Percentiles rank a stretch among this genome's conserved stretches.
These are phyloP conservation scores for Mandrillus leucophaeus DNA, from an alignment of 2,113 vertebrate genomes.

Conservation along the genomic window DNA sequence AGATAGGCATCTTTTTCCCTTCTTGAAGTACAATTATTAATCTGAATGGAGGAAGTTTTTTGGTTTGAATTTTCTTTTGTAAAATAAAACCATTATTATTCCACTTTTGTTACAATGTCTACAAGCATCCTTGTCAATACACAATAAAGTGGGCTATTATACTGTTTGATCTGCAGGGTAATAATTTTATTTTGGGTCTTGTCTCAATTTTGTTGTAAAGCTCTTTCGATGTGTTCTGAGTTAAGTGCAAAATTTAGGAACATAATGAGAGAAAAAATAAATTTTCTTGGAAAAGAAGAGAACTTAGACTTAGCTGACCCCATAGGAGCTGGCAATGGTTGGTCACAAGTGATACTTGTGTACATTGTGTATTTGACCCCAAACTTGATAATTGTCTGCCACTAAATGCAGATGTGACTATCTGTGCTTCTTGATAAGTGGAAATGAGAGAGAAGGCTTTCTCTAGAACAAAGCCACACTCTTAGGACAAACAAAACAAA, in stretches of 20 bases:
- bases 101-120: neutral
- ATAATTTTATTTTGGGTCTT: neutral
- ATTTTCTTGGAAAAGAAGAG: neutral
- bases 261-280: neutral
- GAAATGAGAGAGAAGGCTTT: neutral
- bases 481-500: neutral
- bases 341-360: neutral
- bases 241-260: neutral
- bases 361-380: neutral
- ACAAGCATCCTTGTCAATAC: neutral
- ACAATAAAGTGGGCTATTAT: neutral
- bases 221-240: neutral
- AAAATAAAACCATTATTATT: neutral
- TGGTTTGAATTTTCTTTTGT: neutral
- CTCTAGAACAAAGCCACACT: neutral
- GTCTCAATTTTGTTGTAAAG: neutral
- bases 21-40: neutral
- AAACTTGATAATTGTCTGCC: no score
- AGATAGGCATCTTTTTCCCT: neutral
- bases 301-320: neutral
- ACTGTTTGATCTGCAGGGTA: neutral
- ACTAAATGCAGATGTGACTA: neutral
- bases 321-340: neutral
- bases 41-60: neutral
- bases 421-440: neutral